Conservation (phyloP, 1,140 invertebrate genomes). For the Atopsyche davidsoni region DNA sequence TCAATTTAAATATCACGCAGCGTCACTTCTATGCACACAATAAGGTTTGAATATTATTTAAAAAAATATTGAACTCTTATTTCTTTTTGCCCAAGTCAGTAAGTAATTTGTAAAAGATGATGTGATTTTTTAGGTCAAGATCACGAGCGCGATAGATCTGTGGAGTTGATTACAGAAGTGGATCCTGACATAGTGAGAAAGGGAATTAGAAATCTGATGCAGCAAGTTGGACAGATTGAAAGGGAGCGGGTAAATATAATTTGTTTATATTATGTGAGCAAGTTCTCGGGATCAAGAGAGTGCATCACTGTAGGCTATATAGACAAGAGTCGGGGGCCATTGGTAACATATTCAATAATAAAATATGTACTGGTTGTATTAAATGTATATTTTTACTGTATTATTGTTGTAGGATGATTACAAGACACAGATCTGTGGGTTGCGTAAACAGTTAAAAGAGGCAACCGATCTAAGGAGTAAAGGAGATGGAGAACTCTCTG, state of each 20-base stretch:
- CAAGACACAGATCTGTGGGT: conserved; percentile 59
- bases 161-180: conserved; percentile 60
- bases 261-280: too few species aligned
- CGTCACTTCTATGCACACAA: too few species aligned
- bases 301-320: too few species aligned
- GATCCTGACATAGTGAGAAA: conserved; percentile 83
- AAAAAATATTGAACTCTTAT: too few species aligned
- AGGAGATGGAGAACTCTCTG: conserved; percentile 61
- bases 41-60: too few species aligned
- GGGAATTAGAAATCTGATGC: conserved; percentile 79
- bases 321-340: too few species aligned
- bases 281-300: too few species aligned
- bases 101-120: too few species aligned
- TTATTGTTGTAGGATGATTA: conserved; percentile 59
- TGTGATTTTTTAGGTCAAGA: conserved; percentile 39
- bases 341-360: too few species aligned
- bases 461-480: conserved; percentile 61
- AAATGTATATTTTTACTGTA: too few species aligned
- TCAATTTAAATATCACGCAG: not conserved
- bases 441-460: conserved; percentile 69
- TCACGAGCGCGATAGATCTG: conserved; percentile 44
- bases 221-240: conserved; percentile 82
- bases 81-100: too few species aligned
- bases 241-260: conserved; percentile 61
- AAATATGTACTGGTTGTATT: too few species aligned